Evolutionary conservation across 2,888 invertebrate genomes (phyloP).

Genomic region (Acleris literana): DNA sequence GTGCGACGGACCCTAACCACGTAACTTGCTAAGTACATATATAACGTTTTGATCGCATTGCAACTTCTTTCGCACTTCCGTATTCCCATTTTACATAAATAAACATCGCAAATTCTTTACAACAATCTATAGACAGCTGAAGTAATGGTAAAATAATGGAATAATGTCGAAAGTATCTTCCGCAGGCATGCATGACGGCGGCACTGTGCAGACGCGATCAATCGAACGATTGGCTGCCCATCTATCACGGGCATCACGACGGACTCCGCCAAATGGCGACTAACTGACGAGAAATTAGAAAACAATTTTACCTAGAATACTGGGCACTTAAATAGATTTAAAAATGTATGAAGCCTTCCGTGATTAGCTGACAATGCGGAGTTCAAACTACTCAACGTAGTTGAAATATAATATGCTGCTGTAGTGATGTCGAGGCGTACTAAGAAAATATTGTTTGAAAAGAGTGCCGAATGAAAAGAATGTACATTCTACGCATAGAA

Average conservation of each 20-base stretch:
- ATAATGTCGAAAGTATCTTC: slow-evolving; percentile 16
- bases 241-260: slow-evolving; percentile 77
- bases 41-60: no score
- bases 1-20: no score
- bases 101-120: no score
- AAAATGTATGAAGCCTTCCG: no score
- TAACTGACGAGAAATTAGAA: slow-evolving; percentile 71
- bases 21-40: no score
- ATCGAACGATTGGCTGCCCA: slow-evolving; percentile 74
- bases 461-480: no score
- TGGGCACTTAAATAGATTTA: slow-evolving; percentile 36
- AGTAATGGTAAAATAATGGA: slow-evolving; percentile 4
- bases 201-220: slow-evolving; percentile 65
- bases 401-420: background rate
- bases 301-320: slow-evolving; percentile 63
- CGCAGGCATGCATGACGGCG: slow-evolving; percentile 29
- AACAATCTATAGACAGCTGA: background rate
- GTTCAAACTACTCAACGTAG: no score
- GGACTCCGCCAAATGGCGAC: slow-evolving; percentile 74
- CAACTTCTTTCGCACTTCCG: no score
- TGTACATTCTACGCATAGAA: no score
- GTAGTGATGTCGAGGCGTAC: background rate
- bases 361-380: no score
- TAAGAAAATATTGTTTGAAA: background rate
- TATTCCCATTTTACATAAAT: no score